Percentiles rank a stretch among this genome's conserved stretches.
These are phyloP conservation scores for Drosophila limbata DNA, from an alignment of 2,888 invertebrate species.

Conservation along the genomic window DNA sequence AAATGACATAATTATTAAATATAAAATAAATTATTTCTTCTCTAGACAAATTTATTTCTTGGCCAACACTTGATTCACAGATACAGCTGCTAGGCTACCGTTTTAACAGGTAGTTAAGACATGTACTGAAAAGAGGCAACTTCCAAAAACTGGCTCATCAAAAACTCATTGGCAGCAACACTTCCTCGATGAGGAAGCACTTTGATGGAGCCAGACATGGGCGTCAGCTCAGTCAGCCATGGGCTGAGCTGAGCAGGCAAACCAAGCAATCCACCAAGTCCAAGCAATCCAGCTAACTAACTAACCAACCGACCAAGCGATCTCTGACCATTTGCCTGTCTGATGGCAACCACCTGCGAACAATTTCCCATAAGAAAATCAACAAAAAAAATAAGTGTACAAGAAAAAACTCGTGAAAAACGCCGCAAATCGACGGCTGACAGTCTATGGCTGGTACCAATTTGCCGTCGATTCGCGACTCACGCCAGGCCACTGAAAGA, in stretches of 20 bases:
- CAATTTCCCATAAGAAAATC: slow-evolving; percentile 66
- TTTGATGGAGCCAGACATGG: slow-evolving; percentile 36
- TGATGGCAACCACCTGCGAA: slow-evolving; percentile 74
- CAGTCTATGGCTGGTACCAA: slow-evolving; percentile 79
- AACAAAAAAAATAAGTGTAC: slow-evolving; percentile 20
- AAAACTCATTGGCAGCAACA: slow-evolving; percentile 57
- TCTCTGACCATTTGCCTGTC: slow-evolving; percentile 57
- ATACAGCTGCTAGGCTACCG: slow-evolving; percentile 18
- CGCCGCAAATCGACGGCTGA: slow-evolving; percentile 80
- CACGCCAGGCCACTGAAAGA: slow-evolving; percentile 53
- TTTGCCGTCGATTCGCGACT: slow-evolving; percentile 77
- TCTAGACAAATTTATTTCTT: not conserved
- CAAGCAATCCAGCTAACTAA: slow-evolving; percentile 12
- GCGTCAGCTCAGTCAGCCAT: slow-evolving; percentile 34
- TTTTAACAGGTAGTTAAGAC: slow-evolving; percentile 16
- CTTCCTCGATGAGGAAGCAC: slow-evolving; percentile 55
- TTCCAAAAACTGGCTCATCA: slow-evolving; percentile 40
- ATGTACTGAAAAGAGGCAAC: not conserved
- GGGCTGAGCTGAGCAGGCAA: slow-evolving; percentile 12
- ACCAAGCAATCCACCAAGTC: slow-evolving; percentile 9
- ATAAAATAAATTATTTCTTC: not conserved
- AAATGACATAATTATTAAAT: not conserved
- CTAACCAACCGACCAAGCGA: slow-evolving; percentile 44
- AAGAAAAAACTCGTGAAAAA: slow-evolving; percentile 66
- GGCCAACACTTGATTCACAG: not conserved